Percentiles rank a stretch among this genome's conserved stretches.
phyloP scores from a whole-genome alignment of 2,797 vertebrate species.

The Eurystomus glaucurus region DNA sequence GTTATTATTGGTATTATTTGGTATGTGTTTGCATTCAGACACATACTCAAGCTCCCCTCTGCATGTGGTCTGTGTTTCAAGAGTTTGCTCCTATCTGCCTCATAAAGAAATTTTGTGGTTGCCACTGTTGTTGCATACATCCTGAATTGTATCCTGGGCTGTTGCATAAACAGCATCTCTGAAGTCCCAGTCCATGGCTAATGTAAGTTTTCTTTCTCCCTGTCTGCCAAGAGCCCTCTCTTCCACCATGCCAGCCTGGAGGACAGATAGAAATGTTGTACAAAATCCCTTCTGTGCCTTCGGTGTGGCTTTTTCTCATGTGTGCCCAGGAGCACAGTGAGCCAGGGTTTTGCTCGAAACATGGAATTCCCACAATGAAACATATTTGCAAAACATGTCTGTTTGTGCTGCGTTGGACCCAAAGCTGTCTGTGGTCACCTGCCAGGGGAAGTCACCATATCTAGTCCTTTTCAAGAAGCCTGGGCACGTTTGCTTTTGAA shows the following conservation, averaged over 20 bases:
- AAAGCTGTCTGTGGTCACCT: background rate
- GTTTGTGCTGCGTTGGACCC: background rate
- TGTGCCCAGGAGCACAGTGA: background rate
- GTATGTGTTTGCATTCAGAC: constrained; percentile 23
- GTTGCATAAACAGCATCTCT: background rate
- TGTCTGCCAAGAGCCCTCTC: background rate
- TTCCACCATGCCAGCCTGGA: background rate
- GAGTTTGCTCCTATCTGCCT: background rate
- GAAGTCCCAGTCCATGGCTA: background rate
- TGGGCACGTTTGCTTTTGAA: background rate
- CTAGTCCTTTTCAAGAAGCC: background rate
- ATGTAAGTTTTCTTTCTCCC: background rate
- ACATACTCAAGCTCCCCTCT: background rate
- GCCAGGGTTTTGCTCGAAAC: background rate
- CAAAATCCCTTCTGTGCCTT: background rate
- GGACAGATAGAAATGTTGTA: background rate
- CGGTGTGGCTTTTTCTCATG: background rate
- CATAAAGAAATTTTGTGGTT: background rate
- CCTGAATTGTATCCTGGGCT: background rate
- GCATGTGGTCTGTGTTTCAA: background rate
- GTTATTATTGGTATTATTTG: background rate
- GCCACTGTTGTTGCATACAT: background rate
- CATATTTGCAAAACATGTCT: background rate
- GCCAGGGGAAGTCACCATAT: background rate
- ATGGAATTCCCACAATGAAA: background rate